A percentile compares a stretch with the other conserved stretches of the same genome.
Conservation (phyloP, 1,140 invertebrate species). For the Psilanteris sp. region DNA sequence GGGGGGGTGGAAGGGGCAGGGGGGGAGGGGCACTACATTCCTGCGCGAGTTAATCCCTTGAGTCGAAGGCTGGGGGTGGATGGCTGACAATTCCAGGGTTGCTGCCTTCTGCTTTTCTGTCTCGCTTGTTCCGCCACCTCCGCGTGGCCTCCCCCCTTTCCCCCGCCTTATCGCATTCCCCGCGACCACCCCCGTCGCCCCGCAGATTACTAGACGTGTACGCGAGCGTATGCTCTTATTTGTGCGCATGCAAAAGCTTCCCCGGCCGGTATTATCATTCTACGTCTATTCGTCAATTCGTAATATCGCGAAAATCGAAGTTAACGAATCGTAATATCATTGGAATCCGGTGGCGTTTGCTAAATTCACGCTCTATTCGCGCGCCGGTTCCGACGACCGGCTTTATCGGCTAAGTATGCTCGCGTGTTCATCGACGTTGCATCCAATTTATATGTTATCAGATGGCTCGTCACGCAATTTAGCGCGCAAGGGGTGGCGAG, state of each 20-base stretch:
- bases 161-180: neutral
- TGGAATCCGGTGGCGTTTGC: conserved; percentile 59
- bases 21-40: conserved; percentile 66
- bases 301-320: conserved; percentile 70
- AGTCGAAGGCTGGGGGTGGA: conserved; percentile 63
- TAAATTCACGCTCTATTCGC: conserved; percentile 54
- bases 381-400: conserved; percentile 28
- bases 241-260: conserved; percentile 38
- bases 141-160: neutral
- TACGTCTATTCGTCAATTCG: conserved; percentile 71
- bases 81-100: conserved; percentile 74
- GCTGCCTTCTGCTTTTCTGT: conserved; percentile 58
- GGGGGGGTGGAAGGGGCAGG: too few species aligned
- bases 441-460: conserved; percentile 64
- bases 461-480: conserved; percentile 60
- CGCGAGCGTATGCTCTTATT: conserved; percentile 34
- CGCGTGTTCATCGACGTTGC: conserved; percentile 58
- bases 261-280: conserved; percentile 67
- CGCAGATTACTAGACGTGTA: conserved; percentile 8
- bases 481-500: neutral
- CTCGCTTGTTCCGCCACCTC: conserved; percentile 31
- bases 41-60: conserved; percentile 73
- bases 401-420: conserved; percentile 55
- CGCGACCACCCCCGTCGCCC: too few species aligned
- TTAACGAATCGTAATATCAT: conserved; percentile 72